Base-by-base conservation (phyloP, 2,113 vertebrate species). In the Pundamilia nyererei region DNA sequence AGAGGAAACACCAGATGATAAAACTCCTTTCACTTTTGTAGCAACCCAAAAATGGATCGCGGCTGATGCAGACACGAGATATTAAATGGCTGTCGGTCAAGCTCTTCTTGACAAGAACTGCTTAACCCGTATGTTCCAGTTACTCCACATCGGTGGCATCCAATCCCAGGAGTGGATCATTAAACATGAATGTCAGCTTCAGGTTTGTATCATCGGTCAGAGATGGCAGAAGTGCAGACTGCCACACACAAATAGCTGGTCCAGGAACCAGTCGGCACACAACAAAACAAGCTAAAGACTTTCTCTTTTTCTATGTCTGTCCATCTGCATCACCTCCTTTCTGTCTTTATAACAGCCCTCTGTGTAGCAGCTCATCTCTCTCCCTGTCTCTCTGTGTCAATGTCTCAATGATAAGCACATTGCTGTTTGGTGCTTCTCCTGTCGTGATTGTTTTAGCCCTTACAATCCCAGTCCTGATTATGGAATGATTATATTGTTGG, bases 371-470 rank as follows among this genome's bases (percentile, higher is more conserved):
- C 87, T 84, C 85, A 75, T 81, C 79, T 79, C 79, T 88, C 81
- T 53, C 84, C 82, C 80, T 15, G 55, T 86, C 87, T 91, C 9
- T 82, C 79, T 86, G 88, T 90, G 86, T 87, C 21, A 6, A 40
- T 90, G 79, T 93, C 87, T 88, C 82, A 89, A 87, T 85, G 79
- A 90, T 91, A 92, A 94, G 89, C 89, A 93, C 91, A 91, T 91
- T 79, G 55, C 62, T 21, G 84, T 93, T 79, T 79, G 93, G 92
- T 88, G 93, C 91, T 94, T 89, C 86, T 92, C 87, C 81, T 86
- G 6, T 83, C 79, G 87, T 92, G 89, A 91, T 90, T 82, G 80
- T 82, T 85, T 86, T 26, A 91, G 79, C 58, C 81, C 79, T 89
- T 55, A 86, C 77, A 81, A 62, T 87, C 83, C 75, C 72, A 40